Evolutionary conservation across 2,797 vertebrate genomes (phyloP).

Genomic region (Brotula barbata): DNA sequence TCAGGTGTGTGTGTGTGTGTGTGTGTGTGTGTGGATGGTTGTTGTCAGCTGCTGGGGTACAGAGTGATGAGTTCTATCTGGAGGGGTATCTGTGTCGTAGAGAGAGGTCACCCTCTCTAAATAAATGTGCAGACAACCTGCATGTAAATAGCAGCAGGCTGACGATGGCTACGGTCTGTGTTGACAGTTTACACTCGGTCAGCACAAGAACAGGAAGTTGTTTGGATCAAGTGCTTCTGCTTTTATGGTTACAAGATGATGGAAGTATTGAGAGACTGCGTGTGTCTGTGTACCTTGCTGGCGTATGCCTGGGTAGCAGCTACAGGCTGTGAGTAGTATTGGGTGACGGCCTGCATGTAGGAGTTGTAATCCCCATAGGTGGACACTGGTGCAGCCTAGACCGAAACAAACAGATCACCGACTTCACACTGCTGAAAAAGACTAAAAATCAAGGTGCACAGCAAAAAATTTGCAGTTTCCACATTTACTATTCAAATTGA

Average conservation of each 20-base stretch:
- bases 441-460: no score
- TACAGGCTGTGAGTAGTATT: conserved; percentile 82
- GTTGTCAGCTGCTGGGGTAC: conserved; percentile 57
- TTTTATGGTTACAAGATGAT: background rate
- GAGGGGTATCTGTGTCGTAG: conserved; percentile 54
- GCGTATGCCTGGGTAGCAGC: conserved; percentile 73
- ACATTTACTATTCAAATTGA: no score
- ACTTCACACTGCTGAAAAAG: no score
- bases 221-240: conserved; percentile 1
- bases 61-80: conserved; percentile 49
- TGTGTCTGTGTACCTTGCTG: conserved; percentile 73
- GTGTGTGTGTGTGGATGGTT: conserved; percentile 31
- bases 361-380: conserved; percentile 78
- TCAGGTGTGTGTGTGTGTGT: conserved; percentile 19
- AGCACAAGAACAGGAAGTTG: conserved; percentile 5
- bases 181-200: conserved; percentile 17
- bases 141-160: conserved; percentile 37
- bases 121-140: conserved; percentile 37
- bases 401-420: conserved; percentile 22
- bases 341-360: conserved; percentile 83
- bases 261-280: conserved; percentile 5
- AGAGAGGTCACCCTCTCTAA: conserved; percentile 53
- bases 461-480: no score
- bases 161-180: conserved; percentile 3
- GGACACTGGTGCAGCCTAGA: conserved; percentile 71